Base-by-base conservation (phyloP, 2,888 invertebrate species). In the Bhutanitis thaidina region DNA sequence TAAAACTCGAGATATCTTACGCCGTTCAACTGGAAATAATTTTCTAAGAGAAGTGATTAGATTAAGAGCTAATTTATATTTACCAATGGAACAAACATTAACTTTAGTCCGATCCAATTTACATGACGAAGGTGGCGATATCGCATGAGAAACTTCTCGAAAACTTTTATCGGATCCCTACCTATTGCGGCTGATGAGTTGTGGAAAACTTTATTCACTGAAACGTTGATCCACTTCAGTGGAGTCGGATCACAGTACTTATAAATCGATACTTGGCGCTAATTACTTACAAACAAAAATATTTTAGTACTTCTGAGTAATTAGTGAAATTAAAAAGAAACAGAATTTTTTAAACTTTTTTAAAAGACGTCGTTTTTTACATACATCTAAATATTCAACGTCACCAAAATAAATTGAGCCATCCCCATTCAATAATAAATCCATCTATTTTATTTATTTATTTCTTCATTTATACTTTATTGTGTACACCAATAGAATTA, bases 41-140 rank as follows among this genome's bases (percentile, higher is more conserved):
- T 76, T 77, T 61, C 63, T 64, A 63, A 64, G 64, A 70, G 70
- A 73, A 78, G 66, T 72, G 70, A 66, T 62, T 67, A 77, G 71
- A 83, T 83, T 78, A 80, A 65, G 70, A 75, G 74, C 74, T 84
- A 80, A 82, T 85, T 80, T 78, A 76, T 82, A 78, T 78, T 77
- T 73, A 70, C 69, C 67, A 79, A 81, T 84, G 77, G 81, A 84
- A 80, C 77, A 81, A 80, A 74, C 80, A 79, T 81, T 78, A 75
- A 76, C 72, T 71, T 65, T 63, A 62, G 60, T 75, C 77, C 65
- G 75, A 84, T 86, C 84, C 78, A 86, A 87, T 87, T 84, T 86
- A 86, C 82, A 86, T 86, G 87, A 85, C 82, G 85, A 71, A 84
- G 86, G 86, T 85, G 85, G 79, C 78, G 83, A 86, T 85, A 86